A percentile compares a stretch with the other conserved stretches of the same genome.
Conservation (phyloP, 1,140 invertebrate species). For the Berghia stephanieae region DNA sequence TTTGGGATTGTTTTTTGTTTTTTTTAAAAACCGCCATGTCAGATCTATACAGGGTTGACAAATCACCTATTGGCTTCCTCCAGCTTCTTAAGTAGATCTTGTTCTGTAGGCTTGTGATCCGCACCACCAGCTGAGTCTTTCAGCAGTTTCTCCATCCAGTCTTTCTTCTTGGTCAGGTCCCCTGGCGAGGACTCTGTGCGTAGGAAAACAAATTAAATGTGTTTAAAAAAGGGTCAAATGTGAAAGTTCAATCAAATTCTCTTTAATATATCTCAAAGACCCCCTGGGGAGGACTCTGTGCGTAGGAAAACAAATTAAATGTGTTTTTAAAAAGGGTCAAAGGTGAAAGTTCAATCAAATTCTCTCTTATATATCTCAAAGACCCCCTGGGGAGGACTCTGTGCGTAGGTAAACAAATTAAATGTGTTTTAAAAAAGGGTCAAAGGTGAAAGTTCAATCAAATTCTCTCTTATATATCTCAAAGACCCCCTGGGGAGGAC, state of each 20-base stretch:
- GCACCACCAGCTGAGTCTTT: not conserved
- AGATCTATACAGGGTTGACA: conserved; percentile 18
- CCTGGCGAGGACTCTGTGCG: not conserved
- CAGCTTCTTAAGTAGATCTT: conserved; percentile 88
- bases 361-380: no score
- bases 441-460: no score
- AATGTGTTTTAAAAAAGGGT: no score
- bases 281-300: not conserved
- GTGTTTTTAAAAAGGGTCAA: no score
- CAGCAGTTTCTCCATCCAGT: not conserved
- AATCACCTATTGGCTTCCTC: conserved; percentile 87
- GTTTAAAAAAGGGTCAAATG: not conserved
- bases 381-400: no score
- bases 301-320: no score
- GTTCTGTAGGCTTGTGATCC: conserved; percentile 70
- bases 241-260: no score
- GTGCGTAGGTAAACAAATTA: no score
- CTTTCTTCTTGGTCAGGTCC: not conserved
- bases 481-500: no score
- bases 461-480: no score
- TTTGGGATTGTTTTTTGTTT: not conserved
- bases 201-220: not conserved
- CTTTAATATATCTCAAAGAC: no score
- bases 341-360: no score
- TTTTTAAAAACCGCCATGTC: conserved; percentile 21